phyloP scores from a whole-genome alignment of 2,888 invertebrate genomes.

The Eristalis tenax region DNA sequence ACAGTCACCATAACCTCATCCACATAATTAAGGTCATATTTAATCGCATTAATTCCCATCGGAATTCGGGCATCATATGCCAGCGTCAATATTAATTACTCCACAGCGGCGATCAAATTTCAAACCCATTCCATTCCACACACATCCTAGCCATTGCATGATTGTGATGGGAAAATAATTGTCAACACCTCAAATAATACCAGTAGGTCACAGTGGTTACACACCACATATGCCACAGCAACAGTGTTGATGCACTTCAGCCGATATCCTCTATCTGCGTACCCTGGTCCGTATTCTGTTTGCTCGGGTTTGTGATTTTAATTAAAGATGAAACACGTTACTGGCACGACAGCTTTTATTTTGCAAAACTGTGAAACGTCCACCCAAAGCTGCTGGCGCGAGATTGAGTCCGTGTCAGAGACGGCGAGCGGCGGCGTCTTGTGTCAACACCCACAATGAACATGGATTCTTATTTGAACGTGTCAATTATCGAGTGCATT shows the following conservation, averaged over 20 bases:
- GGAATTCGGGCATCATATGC: not conserved
- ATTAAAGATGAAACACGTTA: slow-evolving; percentile 46
- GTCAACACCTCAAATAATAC: slow-evolving; percentile 25
- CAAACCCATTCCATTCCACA: not conserved
- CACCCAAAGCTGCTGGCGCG: not conserved
- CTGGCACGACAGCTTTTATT: slow-evolving; percentile 10
- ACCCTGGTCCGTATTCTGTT: not conserved
- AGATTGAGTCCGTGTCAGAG: not conserved
- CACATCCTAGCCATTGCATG: not conserved
- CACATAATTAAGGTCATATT: not conserved
- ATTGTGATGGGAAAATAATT: slow-evolving; percentile 3
- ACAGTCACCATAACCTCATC: not conserved
- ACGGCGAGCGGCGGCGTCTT: not conserved
- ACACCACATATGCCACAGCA: not conserved
- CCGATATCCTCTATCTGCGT: not conserved
- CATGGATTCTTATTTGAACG: too few species aligned
- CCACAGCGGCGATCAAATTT: slow-evolving; percentile 9
- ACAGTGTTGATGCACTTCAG: slow-evolving; percentile 9
- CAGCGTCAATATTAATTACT: slow-evolving; percentile 13
- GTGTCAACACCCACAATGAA: not conserved
- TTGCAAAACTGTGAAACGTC: not conserved
- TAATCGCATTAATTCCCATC: not conserved
- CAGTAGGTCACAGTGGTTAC: slow-evolving; percentile 2
- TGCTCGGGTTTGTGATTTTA: slow-evolving; percentile 26
- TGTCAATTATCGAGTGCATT: not conserved